Conservation (phyloP, 2,888 invertebrate genomes). For the Polydrusus pterygomalis region DNA sequence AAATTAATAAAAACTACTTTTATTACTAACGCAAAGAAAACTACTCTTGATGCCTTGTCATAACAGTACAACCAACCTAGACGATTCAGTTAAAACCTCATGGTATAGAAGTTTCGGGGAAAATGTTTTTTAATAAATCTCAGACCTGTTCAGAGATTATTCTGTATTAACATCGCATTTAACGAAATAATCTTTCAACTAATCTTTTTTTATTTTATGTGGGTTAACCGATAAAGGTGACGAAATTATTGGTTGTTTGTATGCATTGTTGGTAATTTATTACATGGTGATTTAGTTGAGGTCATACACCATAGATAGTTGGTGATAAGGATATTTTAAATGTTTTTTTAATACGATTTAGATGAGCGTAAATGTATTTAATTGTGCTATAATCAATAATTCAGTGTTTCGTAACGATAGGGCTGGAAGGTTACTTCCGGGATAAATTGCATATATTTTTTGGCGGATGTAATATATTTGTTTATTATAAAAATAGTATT, state of each 20-base stretch:
- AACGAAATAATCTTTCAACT: constrained; percentile 33
- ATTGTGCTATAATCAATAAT: neutral
- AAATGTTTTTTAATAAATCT: constrained; percentile 27
- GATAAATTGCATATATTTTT: neutral
- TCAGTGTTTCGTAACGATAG: neutral
- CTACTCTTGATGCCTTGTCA: too few relatives aligned
- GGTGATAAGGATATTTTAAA: constrained; percentile 25
- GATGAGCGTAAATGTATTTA: constrained; percentile 12
- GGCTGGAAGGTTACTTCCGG: neutral
- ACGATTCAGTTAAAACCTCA: too few relatives aligned
- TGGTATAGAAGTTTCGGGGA: neutral
- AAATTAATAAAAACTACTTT: too few relatives aligned
- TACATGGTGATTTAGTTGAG: constrained; percentile 35
- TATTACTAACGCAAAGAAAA: too few relatives aligned
- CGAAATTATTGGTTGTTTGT: constrained; percentile 39
- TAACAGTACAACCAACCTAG: too few relatives aligned
- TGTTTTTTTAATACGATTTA: constrained; percentile 16
- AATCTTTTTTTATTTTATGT: constrained; percentile 31
- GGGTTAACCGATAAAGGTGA: constrained; percentile 38
- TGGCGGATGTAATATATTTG: too few relatives aligned
- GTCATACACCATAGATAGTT: constrained; percentile 39
- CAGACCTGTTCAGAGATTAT: constrained; percentile 13
- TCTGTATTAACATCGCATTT: constrained; percentile 32
- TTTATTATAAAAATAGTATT: too few relatives aligned
- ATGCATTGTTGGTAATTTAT: constrained; percentile 33